These are phyloP conservation scores for Gnathonemus echidnorhynchus DNA, from an alignment of 2,113 vertebrate species.

Conservation along the genomic window DNA sequence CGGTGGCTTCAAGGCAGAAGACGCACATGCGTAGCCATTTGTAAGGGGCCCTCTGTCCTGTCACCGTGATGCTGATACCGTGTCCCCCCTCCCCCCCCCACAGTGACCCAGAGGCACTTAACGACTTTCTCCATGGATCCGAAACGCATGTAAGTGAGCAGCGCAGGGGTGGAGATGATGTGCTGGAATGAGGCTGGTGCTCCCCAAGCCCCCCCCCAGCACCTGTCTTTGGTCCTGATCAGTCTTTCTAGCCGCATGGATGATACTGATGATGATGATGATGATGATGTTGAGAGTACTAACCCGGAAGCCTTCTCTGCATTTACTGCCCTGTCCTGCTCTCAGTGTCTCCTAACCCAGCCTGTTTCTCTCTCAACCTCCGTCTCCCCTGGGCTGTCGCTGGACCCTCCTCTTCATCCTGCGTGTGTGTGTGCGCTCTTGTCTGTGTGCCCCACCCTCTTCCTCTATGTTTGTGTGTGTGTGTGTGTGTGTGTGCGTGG, in stretches of 20 bases:
- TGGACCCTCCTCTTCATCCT: constrained; percentile 39
- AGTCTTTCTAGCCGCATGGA: constrained; percentile 20
- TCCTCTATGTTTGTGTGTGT: constrained; percentile 30
- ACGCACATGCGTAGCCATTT: background rate
- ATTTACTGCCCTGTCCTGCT: constrained; percentile 34
- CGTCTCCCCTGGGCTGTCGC: constrained; percentile 35
- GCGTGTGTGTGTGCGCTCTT: constrained; percentile 33
- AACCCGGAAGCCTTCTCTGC: constrained; percentile 46
- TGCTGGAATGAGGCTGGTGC: background rate
- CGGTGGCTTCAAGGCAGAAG: background rate
- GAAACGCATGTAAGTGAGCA: constrained; percentile 66
- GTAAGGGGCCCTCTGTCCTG: background rate
- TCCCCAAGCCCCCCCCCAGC: background rate
- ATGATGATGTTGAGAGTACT: constrained; percentile 26
- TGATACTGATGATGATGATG: constrained; percentile 21
- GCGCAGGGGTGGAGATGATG: background rate
- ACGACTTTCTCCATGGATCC: constrained; percentile 74
- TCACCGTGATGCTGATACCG: background rate
- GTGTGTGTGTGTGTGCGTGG: constrained; percentile 40
- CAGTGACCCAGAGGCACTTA: constrained; percentile 71
- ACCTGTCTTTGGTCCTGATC: constrained; percentile 27
- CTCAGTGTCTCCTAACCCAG: background rate
- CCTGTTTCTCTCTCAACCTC: constrained; percentile 29
- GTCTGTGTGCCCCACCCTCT: constrained; percentile 8
- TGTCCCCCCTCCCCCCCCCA: constrained; percentile 29